Evolutionary conservation across 1,140 invertebrate species (phyloP).

Genomic region (Scaptomyza hsui): DNA sequence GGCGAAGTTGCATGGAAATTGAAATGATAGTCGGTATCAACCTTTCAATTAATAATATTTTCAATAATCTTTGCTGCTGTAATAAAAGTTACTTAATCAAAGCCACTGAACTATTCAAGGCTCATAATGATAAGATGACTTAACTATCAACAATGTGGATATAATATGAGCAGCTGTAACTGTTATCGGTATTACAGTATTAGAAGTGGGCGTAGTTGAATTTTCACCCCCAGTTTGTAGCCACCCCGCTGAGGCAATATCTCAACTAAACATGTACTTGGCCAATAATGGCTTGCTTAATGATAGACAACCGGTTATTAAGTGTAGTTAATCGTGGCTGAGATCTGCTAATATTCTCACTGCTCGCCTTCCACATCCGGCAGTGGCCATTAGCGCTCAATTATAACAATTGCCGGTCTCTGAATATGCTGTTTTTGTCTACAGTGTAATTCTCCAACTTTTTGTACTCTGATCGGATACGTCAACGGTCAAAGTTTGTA

Average conservation of each 20-base stretch:
- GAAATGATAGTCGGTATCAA: slow-evolving; percentile 3
- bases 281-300: slow-evolving; percentile 16
- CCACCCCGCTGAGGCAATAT: slow-evolving; percentile 4
- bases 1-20: background rate
- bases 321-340: slow-evolving; percentile 11
- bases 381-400: slow-evolving; percentile 11
- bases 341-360: slow-evolving; percentile 27
- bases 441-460: background rate
- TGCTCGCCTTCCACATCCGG: slow-evolving; percentile 28
- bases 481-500: slow-evolving; percentile 46
- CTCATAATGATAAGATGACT: slow-evolving; percentile 18
- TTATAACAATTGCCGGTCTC: slow-evolving; percentile 37
- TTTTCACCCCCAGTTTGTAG: slow-evolving; percentile 10
- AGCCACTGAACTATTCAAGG: slow-evolving; percentile 29
- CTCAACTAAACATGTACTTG: background rate
- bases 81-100: background rate
- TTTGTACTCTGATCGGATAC: slow-evolving; percentile 6
- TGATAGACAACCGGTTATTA: slow-evolving; percentile 34
- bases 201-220: slow-evolving; percentile 1
- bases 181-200: background rate
- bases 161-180: background rate
- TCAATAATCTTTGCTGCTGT: background rate
- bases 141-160: background rate
- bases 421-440: slow-evolving; percentile 29
- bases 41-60: background rate